Percentiles rank a stretch among this genome's conserved stretches.
Evolutionary conservation across 1,140 invertebrate genomes (phyloP).

Genomic region (Eueides isabella): DNA sequence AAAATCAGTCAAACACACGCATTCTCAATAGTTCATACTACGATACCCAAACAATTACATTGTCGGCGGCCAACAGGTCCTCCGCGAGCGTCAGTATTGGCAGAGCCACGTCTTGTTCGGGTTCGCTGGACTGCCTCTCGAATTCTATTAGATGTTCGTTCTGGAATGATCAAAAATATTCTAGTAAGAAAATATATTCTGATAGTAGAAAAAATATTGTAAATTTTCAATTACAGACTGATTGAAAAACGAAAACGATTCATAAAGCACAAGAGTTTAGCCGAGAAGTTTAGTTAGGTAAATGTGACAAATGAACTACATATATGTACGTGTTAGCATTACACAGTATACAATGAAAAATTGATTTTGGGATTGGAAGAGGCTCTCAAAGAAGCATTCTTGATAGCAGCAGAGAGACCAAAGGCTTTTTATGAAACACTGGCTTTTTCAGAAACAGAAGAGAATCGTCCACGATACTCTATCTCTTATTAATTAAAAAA

Average conservation of each 20-base stretch:
- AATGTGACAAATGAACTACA: too few species aligned
- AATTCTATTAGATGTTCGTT: conserved; percentile 65
- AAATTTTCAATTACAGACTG: too few species aligned
- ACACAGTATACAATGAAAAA: conserved; percentile 64
- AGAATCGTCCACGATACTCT: too few species aligned
- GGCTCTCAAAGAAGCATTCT: conserved; percentile 87
- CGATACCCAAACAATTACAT: conserved; percentile 76
- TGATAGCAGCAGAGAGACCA: conserved; percentile 85
- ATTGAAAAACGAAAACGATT: too few species aligned
- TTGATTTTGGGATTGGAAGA: conserved; percentile 91
- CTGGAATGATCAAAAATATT: conserved; percentile 35
- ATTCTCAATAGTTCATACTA: conserved; percentile 63
- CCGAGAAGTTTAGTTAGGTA: too few species aligned
- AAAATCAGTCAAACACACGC: conserved; percentile 31
- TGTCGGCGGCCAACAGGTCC: conserved; percentile 55
- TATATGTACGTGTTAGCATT: too few species aligned
- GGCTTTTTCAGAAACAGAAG: conserved; percentile 84
- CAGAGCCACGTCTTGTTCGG: conserved; percentile 33
- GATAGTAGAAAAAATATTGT: too few species aligned
- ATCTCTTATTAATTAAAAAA: too few species aligned
- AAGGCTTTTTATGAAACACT: conserved; percentile 84
- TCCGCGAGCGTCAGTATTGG: conserved; percentile 61
- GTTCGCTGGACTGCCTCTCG: conserved; percentile 43
- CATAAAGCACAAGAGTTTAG: too few species aligned
- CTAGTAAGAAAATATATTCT: too few species aligned